These are phyloP conservation scores for Scaptomyza hsui DNA, from an alignment of 1,140 invertebrate species.

Conservation along the genomic window DNA sequence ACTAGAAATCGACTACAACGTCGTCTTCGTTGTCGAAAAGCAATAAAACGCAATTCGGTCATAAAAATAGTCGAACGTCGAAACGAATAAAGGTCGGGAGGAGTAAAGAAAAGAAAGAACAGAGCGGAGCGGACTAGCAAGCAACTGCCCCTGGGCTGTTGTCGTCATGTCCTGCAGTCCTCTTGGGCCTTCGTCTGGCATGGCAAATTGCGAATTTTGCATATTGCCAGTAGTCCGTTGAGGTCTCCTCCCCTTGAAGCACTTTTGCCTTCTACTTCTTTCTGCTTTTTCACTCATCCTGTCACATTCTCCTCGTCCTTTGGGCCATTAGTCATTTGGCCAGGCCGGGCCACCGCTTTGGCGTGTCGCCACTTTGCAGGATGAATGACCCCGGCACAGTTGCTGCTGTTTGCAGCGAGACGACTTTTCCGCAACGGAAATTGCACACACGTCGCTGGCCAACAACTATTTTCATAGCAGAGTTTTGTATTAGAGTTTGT, in stretches of 20 bases:
- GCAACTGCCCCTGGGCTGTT: constrained; percentile 32
- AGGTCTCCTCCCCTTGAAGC: constrained; percentile 25
- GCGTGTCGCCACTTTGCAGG: constrained; percentile 80
- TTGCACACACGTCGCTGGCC: constrained; percentile 70
- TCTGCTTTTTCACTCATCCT: constrained; percentile 5
- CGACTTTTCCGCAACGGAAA: constrained; percentile 56
- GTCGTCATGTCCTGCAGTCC: constrained; percentile 1
- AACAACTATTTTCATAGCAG: constrained; percentile 18
- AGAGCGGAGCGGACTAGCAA: background rate
- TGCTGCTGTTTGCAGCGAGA: constrained; percentile 3
- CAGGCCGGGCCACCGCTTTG: constrained; percentile 58
- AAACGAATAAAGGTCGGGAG: constrained; percentile 55
- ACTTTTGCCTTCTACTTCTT: constrained; percentile 33
- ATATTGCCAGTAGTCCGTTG: constrained; percentile 63
- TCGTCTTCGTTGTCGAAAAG: constrained; percentile 33
- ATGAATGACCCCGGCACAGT: constrained; percentile 75
- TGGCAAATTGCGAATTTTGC: constrained; percentile 79
- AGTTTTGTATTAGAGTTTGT: constrained; percentile 11
- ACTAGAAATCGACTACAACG: constrained; percentile 52
- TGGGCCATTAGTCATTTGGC: constrained; percentile 75
- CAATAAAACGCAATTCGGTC: constrained; percentile 81
- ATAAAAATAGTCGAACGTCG: constrained; percentile 80
- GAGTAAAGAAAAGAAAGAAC: constrained; percentile 11
- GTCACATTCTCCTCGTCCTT: constrained; percentile 12
- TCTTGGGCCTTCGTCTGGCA: constrained; percentile 51